Evolutionary conservation across 2,888 invertebrate species (phyloP), one percentile per base, ranked within the genome.

Genomic region (Doris montereyensis): DNA sequence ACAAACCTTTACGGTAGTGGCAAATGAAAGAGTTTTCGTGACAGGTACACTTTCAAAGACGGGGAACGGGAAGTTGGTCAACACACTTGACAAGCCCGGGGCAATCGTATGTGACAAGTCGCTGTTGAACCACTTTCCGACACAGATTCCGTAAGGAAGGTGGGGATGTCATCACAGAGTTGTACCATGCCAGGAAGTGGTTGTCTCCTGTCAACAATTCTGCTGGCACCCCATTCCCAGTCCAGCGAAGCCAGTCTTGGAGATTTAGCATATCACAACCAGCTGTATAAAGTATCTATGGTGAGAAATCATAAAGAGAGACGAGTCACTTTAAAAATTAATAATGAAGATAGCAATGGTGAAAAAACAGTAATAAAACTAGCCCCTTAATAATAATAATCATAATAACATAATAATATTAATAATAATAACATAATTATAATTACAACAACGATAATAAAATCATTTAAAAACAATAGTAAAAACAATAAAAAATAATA

Each of bases 211-310:
- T 84, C 74, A 89, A 84, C 71, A 89, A 81, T 65, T 88, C 88
- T 1, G 83, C 85, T 1, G 90, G 88, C 77, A 90, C 89, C 8
- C 90, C 91, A 0, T 90, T 88, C 0, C 91, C 89, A 75, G 91
- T 91, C 87, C 88, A 88, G 60, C 88, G 87, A n/a, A 91, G 82
- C 91, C 91, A 91, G 81, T 90, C 90, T 8, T 88, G 87, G 8
- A 91, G 85, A 82, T 91, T 91, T 57, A 91, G 86, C 90, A 91
- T 90, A 85, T 92, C 92, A 84, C 91, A 91, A 76, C 90, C 89
- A 34, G 89, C 88, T 73, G 86, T 83, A 81, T 88, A 89, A 82
- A 91, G 84, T 13, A 89, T 85, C 77, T 89, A 85, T n/a, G 32
- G 89, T 88, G 80, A 89, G 89, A 3, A n/a, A n/a, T n/a, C n/a